phyloP scores from a whole-genome alignment of 2,888 invertebrate species.

The Brachyopa scutellaris region DNA sequence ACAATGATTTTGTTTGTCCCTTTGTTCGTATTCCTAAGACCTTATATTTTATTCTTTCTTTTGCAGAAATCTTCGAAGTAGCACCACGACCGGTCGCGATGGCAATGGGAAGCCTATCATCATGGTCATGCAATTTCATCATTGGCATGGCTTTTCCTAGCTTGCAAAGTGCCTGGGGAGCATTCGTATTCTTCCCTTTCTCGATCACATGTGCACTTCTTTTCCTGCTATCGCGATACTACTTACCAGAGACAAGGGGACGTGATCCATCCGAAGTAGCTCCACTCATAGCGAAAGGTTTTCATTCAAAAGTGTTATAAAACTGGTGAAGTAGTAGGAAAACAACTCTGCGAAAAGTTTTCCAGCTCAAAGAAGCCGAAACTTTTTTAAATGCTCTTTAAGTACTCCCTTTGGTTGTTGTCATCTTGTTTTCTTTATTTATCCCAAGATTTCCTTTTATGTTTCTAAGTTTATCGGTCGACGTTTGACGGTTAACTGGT shows the following conservation, averaged over 20 bases:
- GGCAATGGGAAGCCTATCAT: conserved; percentile 92
- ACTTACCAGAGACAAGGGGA: conserved; percentile 90
- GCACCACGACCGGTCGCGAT: conserved; percentile 92
- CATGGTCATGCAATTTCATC: conserved; percentile 94
- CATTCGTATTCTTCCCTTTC: conserved; percentile 90
- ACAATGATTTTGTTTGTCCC: too few relatives aligned
- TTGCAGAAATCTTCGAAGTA: conserved; percentile 90
- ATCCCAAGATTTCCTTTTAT: not conserved
- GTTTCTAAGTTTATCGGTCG: not conserved
- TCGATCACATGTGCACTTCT: conserved; percentile 81
- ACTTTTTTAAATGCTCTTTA: not conserved
- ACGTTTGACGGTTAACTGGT: too few relatives aligned
- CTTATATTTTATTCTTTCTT: too few relatives aligned
- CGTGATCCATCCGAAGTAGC: conserved; percentile 86
- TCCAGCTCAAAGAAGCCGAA: conserved; percentile 31
- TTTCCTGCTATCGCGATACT: conserved; percentile 83
- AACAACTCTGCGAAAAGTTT: not conserved
- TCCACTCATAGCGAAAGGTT: conserved; percentile 85
- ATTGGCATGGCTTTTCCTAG: conserved; percentile 90
- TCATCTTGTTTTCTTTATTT: conserved; percentile 8
- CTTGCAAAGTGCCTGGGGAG: conserved; percentile 85
- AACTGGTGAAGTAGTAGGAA: not conserved
- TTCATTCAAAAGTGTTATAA: conserved; percentile 82
- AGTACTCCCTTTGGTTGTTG: conserved; percentile 3
- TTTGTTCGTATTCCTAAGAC: not conserved